Conservation (phyloP, 1,140 invertebrate species). For the Popillia japonica region DNA sequence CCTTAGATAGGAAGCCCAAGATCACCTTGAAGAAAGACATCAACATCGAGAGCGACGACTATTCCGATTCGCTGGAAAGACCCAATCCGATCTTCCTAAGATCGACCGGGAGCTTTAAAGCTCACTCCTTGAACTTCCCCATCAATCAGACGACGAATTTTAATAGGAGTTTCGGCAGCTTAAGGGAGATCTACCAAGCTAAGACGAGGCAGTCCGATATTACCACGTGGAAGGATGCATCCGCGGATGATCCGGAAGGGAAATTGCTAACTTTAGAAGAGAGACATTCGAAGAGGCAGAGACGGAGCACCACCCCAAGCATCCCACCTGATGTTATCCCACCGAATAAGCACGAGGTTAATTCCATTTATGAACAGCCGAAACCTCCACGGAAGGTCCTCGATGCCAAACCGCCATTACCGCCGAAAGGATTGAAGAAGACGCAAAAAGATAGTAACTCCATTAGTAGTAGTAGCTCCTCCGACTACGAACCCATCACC, state of each 20-base stretch:
- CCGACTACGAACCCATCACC: slow-evolving; percentile 59
- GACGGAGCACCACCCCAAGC: slow-evolving; percentile 62
- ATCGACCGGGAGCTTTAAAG: slow-evolving; percentile 71
- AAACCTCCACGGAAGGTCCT: slow-evolving; percentile 66
- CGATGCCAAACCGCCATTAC: slow-evolving; percentile 59
- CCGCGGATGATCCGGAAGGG: slow-evolving; percentile 60
- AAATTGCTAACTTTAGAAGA: slow-evolving; percentile 69
- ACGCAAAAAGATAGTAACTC: slow-evolving; percentile 58
- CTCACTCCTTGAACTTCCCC: too few species aligned
- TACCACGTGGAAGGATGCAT: slow-evolving; percentile 28
- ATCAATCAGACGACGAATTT: slow-evolving; percentile 47
- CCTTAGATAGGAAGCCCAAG: slow-evolving; percentile 80
- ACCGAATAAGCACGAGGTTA: slow-evolving; percentile 63
- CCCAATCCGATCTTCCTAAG: slow-evolving; percentile 65
- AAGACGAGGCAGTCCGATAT: slow-evolving; percentile 60
- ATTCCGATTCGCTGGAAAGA: slow-evolving; percentile 67
- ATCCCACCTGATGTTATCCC: slow-evolving; percentile 73
- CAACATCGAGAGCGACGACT: slow-evolving; percentile 57
- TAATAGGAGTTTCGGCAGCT: slow-evolving; percentile 68
- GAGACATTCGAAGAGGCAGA: slow-evolving; percentile 74
- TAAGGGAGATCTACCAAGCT: slow-evolving; percentile 77
- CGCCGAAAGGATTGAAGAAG: slow-evolving; percentile 70
- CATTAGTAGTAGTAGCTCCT: slow-evolving; percentile 53
- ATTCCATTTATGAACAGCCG: slow-evolving; percentile 70
- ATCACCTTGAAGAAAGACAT: slow-evolving; percentile 56